phyloP scores from a whole-genome alignment of 2,888 invertebrate genomes.

The Caenorhabditis zanzibari region DNA sequence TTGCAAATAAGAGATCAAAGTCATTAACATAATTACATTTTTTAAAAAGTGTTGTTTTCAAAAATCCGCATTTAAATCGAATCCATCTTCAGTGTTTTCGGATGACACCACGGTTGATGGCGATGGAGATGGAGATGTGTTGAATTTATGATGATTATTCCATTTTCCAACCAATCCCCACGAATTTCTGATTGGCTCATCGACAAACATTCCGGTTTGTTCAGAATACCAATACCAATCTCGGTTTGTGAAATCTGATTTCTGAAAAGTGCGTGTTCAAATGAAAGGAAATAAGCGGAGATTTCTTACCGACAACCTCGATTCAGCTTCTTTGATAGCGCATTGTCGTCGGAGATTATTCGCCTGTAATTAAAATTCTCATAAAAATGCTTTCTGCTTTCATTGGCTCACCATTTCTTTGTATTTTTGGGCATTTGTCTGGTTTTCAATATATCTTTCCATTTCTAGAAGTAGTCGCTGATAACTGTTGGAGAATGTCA shows the following conservation, averaged over 20 bases:
- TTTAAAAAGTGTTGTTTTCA: conserved; percentile 1
- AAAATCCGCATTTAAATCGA: conserved; percentile 38
- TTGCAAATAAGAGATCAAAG: background rate
- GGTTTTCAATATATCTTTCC: conserved; percentile 25
- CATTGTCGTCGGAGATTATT: conserved; percentile 18
- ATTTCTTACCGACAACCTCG: conserved; percentile 21
- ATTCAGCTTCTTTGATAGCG: conserved; percentile 34
- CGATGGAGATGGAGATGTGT: background rate
- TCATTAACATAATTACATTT: background rate
- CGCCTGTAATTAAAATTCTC: conserved; percentile 25
- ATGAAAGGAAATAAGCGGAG: too few species aligned
- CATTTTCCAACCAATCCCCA: background rate
- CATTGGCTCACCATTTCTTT: conserved; percentile 27
- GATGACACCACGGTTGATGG: background rate
- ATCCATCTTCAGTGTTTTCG: background rate
- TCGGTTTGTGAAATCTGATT: conserved; percentile 35
- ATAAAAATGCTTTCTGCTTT: background rate
- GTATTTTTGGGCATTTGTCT: conserved; percentile 11
- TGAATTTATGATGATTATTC: background rate
- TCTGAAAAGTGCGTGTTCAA: conserved; percentile 17
- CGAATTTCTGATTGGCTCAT: conserved; percentile 1
- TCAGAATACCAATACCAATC: conserved; percentile 58
- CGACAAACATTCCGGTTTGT: conserved; percentile 29
- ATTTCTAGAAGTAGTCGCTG: conserved; percentile 38
- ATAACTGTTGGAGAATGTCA: conserved; percentile 11